Base-by-base conservation (phyloP, 2,113 vertebrate species). In the Tetrao urogallus region DNA sequence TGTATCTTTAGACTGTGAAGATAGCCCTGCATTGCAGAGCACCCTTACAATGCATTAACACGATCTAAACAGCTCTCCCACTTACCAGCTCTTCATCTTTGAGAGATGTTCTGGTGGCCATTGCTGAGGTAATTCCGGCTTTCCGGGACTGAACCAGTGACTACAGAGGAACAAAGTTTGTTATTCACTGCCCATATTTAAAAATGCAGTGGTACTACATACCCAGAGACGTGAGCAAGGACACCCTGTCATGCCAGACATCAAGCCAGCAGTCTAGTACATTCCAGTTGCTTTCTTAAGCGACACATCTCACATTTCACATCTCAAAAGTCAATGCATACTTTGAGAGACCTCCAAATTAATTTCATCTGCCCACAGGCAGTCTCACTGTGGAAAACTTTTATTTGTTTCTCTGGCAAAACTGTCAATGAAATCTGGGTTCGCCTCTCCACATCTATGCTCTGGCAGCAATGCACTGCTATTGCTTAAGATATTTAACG, bases 71-170 rank as follows among this genome's bases (percentile, higher is more conserved):
- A 87, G 71, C 10, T 42, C 61, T 93, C 52, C 65, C 36, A 94
- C 99, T 98, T 97, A 99, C 99, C 98, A 99, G 97, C 88, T 99
- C 99, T 97, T 99, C 99, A 78, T 99, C 99, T 95, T 99, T 99
- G 94, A 99, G 97, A 85, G 99, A 99, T 34, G 99, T 99, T 48
- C 99, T 98, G 36, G 99, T 99, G 92, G 99, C 99, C 99, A 99
- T 99, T 64, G 99, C 98, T 70, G 99, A 99, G 73, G 99, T 98
- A 81, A 99, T 99, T 15, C 99, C 99, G 13, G 99, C 99, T 94
- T 99, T 99, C 96, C 99, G 98, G 91, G 99, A 99, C 97, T 99
- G 99, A 86, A 99, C 98, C 95, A 99, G 98, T 47, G 99, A 99
- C 99, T 99, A 91, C 81, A 90, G 92, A 97, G 73, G 36, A 92